These are phyloP conservation scores for Parauchenoglanis ngamensis DNA, from an alignment of 2,797 vertebrate genomes.

Conservation along the genomic window DNA sequence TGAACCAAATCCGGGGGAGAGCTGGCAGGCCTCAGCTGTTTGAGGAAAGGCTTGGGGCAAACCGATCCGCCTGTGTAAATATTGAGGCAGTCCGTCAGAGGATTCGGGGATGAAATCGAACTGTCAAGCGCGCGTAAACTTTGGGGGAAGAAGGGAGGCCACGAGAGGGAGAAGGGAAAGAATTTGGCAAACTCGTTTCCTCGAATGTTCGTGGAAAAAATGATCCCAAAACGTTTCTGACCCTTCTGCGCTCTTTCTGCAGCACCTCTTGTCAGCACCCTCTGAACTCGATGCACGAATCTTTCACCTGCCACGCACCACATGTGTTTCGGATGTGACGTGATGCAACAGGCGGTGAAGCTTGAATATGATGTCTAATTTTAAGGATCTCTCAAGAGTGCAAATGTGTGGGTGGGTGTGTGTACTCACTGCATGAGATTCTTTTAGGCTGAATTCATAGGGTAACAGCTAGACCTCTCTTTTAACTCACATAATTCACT, in stretches of 20 bases:
- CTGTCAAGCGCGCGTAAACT: slow-evolving; percentile 83
- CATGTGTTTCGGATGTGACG: slow-evolving; percentile 31
- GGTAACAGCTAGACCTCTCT: slow-evolving; percentile 37
- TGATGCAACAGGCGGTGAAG: slow-evolving; percentile 22
- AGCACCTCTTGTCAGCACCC: slow-evolving; percentile 54
- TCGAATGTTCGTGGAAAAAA: slow-evolving; percentile 43
- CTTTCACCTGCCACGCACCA: slow-evolving; percentile 37
- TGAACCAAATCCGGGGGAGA: slow-evolving; percentile 80
- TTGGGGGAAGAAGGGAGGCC: slow-evolving; percentile 72
- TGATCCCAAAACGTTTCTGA: slow-evolving; percentile 33
- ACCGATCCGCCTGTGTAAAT: slow-evolving; percentile 85
- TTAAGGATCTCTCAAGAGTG: slow-evolving; percentile 20
- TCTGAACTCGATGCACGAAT: slow-evolving; percentile 29
- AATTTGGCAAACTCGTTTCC: slow-evolving; percentile 60
- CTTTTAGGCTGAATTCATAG: slow-evolving; percentile 50
- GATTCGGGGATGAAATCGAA: slow-evolving; percentile 76
- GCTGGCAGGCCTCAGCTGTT: slow-evolving; percentile 67
- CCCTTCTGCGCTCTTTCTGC: slow-evolving; percentile 41
- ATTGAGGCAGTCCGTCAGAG: slow-evolving; percentile 80
- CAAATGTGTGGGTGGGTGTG: neutral
- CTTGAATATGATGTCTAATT: slow-evolving; percentile 44
- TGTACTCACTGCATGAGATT: slow-evolving; percentile 32
- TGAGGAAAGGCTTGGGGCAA: slow-evolving; percentile 75
- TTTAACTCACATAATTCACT: slow-evolving; percentile 41
- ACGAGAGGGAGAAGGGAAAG: slow-evolving; percentile 52